Evolutionary conservation across 2,888 invertebrate genomes (phyloP), one percentile per base, ranked within the genome.

Genomic region (Drosophila parthenogenetica): DNA sequence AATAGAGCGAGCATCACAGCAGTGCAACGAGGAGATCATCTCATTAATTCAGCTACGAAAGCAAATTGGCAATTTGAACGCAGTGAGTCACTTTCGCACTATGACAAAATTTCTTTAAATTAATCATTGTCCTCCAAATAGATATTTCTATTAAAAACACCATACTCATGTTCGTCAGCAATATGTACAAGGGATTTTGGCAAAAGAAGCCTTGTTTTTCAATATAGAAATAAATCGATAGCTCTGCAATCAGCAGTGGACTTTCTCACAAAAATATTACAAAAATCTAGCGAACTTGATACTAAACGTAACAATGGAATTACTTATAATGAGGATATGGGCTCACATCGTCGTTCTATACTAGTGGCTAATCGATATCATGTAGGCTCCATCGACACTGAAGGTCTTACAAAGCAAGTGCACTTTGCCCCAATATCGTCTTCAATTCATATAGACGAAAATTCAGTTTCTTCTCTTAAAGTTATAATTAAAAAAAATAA

Each of bases 331-430:
- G 43, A 17, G 1, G n/a, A 5, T 2, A 14, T 8, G 17, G 35
- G 48, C n/a, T 14, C 29, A 8, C 35, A 48, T 1, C n/a, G 64
- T n/a, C 77, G 71, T 14, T 53, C 77, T 13, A 73, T 71, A 13
- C 13, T 61, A 10, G 50, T 58, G n/a, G 3, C 1, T 0, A 46
- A 48, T 40, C 59, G 55, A 0, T 1, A 16, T 3, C n/a, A 10
- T n/a, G 55, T 55, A 0, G 2, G 8, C 0, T 1, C 37, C 5
- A 14, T 1, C 16, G 32, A 37, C 13, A 16, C 14, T 2, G 5
- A 5, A 1, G 49, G 39, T n/a, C 29, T 71, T 14, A 14, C 22
- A 4, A 73, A 71, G 5, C 57, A 71, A 16, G 73, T 73, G 7
- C 55, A 57, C 3, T 73, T 73, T 58, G 70, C 63, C 0, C 54